These are phyloP conservation scores for Indicator indicator DNA, from an alignment of 2,113 vertebrate genomes.

Conservation along the genomic window DNA sequence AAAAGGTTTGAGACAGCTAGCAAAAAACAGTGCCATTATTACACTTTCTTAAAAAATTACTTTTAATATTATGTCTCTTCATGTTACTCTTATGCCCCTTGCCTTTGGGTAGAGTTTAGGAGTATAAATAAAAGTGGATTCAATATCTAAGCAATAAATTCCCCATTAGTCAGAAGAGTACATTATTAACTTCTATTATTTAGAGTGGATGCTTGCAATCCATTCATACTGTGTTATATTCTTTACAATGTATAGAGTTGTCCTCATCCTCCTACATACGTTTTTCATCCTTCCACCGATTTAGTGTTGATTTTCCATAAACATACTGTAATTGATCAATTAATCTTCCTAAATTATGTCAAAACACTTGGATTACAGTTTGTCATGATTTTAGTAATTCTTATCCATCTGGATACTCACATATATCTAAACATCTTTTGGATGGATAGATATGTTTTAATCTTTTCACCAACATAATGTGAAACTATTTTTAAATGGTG, in stretches of 20 bases:
- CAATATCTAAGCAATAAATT: slow-evolving; percentile 8
- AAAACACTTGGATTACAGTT: neutral
- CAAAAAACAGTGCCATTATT: neutral
- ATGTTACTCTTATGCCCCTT: neutral
- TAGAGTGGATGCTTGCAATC: slow-evolving; percentile 4
- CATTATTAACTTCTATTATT: slow-evolving; percentile 8
- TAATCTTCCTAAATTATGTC: slow-evolving; percentile 11
- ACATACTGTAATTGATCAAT: neutral
- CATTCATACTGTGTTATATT: neutral
- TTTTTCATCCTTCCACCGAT: neutral
- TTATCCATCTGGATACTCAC: neutral
- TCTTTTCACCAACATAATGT: slow-evolving; percentile 8
- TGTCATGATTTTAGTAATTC: neutral
- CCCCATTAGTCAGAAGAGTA: neutral
- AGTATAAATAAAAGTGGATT: slow-evolving; percentile 14
- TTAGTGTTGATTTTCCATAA: slow-evolving; percentile 11
- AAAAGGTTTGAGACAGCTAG: neutral
- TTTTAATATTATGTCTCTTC: neutral
- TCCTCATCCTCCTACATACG: neutral
- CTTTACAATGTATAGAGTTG: neutral
- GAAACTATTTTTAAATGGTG: slow-evolving; percentile 8
- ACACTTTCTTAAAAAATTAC: neutral
- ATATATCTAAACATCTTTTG: neutral
- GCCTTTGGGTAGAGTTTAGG: slow-evolving; percentile 11
- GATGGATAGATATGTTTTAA: neutral